Evolutionary conservation across 1,140 invertebrate species (phyloP).

Genomic region (Calliphora vicina): DNA sequence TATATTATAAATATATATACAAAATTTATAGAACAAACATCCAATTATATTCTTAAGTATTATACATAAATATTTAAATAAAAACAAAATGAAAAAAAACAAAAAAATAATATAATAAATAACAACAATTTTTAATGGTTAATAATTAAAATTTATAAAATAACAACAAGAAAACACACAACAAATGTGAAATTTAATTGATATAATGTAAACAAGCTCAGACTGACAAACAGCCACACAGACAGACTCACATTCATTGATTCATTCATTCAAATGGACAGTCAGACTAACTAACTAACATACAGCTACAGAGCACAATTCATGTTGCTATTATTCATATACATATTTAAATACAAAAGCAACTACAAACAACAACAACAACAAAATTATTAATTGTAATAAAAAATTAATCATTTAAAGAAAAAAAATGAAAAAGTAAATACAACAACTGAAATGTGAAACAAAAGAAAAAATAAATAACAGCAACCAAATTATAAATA

Average conservation of each 20-base stretch:
- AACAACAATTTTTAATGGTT: slow-evolving; percentile 25
- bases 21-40: slow-evolving; percentile 11
- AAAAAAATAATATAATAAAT: not conserved
- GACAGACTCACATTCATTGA: not conserved
- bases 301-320: not conserved
- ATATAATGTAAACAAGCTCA: slow-evolving; percentile 24
- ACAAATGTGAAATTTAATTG: slow-evolving; percentile 9
- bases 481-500: not conserved
- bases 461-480: not conserved
- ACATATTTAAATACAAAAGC: not conserved
- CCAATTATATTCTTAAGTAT: slow-evolving; percentile 13
- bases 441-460: slow-evolving; percentile 20
- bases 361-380: not conserved
- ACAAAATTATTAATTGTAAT: not conserved
- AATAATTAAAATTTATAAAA: slow-evolving; percentile 26
- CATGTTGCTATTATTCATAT: not conserved
- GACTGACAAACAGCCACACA: not conserved
- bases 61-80: slow-evolving; percentile 6
- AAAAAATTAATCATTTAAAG: not conserved
- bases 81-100: not conserved
- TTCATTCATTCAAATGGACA: not conserved
- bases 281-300: not conserved
- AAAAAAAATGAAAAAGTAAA: slow-evolving; percentile 1
- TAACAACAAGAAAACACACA: slow-evolving; percentile 2
- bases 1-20: not conserved